A percentile compares a stretch with the other conserved stretches of the same genome.
Conservation (phyloP, 2,113 vertebrate genomes). For the Machaerirhynchus nigripectus region DNA sequence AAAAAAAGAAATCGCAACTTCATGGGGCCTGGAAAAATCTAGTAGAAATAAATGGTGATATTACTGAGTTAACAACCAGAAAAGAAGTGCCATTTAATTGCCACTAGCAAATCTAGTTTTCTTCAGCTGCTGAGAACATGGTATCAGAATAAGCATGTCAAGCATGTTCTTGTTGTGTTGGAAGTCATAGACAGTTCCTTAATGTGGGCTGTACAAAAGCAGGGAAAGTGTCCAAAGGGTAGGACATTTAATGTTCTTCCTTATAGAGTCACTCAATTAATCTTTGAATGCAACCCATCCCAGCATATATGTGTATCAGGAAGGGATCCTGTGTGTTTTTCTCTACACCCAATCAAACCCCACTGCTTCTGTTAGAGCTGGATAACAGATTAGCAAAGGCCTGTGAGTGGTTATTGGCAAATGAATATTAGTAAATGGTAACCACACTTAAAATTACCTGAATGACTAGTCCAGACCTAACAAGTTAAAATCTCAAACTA, state of each 20-base stretch:
- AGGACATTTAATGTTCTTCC: background rate
- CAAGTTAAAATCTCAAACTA: background rate
- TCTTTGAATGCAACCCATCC: background rate
- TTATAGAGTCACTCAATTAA: background rate
- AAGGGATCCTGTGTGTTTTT: background rate
- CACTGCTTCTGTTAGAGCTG: background rate
- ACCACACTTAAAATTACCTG: background rate
- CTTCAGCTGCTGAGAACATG: background rate
- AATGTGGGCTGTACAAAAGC: background rate
- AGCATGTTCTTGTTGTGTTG: background rate
- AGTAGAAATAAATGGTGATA: conserved; percentile 9
- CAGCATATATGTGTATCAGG: background rate
- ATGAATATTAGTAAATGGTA: background rate
- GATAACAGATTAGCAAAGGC: background rate
- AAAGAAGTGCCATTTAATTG: background rate
- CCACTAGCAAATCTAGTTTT: background rate
- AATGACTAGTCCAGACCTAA: background rate
- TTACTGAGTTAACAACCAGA: background rate
- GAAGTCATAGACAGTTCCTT: background rate
- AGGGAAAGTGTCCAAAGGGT: background rate
- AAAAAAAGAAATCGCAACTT: background rate
- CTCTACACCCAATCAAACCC: background rate
- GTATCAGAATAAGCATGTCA: background rate
- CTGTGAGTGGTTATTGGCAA: background rate
- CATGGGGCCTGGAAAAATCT: background rate